Base-by-base conservation (phyloP, 2,888 invertebrate genomes). In the Scelioninae gen. 1 region DNA sequence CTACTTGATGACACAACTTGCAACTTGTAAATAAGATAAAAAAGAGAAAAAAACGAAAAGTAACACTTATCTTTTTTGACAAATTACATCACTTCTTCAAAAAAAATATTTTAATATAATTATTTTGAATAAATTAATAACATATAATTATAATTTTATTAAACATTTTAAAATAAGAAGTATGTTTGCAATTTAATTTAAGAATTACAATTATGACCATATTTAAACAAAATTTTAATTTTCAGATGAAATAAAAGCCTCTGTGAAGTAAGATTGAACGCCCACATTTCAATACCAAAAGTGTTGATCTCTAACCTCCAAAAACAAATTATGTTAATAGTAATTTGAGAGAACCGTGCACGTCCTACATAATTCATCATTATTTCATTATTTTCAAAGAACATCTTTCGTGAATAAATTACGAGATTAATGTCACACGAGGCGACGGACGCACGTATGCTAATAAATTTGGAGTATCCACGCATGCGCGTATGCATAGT, bases 321-420 rank as follows among this genome's bases (percentile, higher is more conserved):
- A 45, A 69, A 63, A 71, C 63, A 63, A 78, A 78, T 71, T 78
- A 78, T 71, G 78, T 78, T 78, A 78, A 78, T 71, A 38, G 58
- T 45, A 65, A 74, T 55, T 80, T 68, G 34, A 49, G 38, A 29
- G 32, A 69, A 38, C 66, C 23, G 23, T 4, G 23, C 23, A 4
- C 23, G 68, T 74, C 55, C 62, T 74, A 68, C 80, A 80, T 80
- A 74, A 80, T 74, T 80, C 80, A 74, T 80, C 62, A 80, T 80
- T 80, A 78, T 65, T 65, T 78, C 56, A 78, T 71, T 71, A 80
- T 68, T 74, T 69, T 47, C 56, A 43, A 68, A 63, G 62, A 80
- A 58, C 63, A 16, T 58, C 15, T 69, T 68, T 75, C 60, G 51
- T 60, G 60, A 66, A 60, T 60, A 72, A 79, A 72, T 66, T 79